These are phyloP conservation scores for Sarcophaga variegata DNA, from an alignment of 2,888 invertebrate genomes.

Conservation along the genomic window DNA sequence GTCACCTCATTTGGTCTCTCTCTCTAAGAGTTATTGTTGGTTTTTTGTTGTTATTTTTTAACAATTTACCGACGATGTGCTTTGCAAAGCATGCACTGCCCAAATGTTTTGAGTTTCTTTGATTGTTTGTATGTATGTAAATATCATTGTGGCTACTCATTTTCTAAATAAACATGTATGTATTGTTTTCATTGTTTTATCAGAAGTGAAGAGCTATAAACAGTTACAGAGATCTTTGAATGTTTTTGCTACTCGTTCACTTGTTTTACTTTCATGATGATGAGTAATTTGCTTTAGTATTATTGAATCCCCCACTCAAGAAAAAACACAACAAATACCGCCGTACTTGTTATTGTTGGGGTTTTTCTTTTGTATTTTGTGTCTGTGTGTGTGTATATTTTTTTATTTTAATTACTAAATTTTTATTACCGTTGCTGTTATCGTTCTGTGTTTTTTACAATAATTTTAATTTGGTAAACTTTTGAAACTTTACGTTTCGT, in stretches of 20 bases:
- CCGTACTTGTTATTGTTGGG: not conserved
- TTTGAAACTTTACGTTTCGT: conserved; percentile 61
- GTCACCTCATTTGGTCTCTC: too few relatives aligned
- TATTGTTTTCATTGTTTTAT: too few relatives aligned
- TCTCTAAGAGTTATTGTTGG: too few relatives aligned
- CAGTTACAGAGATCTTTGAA: conserved; percentile 28
- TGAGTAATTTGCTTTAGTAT: not conserved
- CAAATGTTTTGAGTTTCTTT: too few relatives aligned
- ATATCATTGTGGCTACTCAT: too few relatives aligned
- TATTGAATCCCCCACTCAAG: not conserved
- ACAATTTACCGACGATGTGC: too few relatives aligned
- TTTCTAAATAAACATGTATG: not conserved
- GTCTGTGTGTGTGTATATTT: not conserved
- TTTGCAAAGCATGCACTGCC: too few relatives aligned
- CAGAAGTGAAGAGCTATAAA: not conserved
- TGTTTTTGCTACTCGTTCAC: conserved; percentile 24
- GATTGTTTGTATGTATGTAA: too few relatives aligned
- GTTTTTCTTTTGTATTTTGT: not conserved
- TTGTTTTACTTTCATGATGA: not conserved
- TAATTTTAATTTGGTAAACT: conserved; percentile 45
- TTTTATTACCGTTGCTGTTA: conserved; percentile 8
- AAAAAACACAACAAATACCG: not conserved
- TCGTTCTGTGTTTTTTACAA: conserved; percentile 14
- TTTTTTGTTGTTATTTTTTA: too few relatives aligned
- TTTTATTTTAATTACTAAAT: not conserved